Evolutionary conservation across 2,797 vertebrate species (phyloP), one percentile per base, ranked within the genome.

Genomic region (Brachyrhaphis roseni): DNA sequence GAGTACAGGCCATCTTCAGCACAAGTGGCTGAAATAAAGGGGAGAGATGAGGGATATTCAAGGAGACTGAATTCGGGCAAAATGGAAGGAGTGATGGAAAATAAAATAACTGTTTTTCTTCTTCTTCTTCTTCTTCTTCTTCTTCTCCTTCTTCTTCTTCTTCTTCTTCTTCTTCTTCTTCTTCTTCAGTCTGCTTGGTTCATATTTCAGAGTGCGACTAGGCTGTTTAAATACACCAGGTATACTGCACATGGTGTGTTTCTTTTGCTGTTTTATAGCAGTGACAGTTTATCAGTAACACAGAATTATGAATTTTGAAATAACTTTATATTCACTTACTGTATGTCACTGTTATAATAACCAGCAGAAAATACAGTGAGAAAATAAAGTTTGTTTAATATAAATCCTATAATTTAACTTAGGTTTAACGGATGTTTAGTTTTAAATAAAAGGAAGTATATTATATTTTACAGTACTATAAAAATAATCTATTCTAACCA

Each of bases 1-100:
- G 92, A 94, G 92, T 91, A 82, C 81, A 84, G 91, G 77, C 83
- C 86, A 91, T 94, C 93, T 91, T 88, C 89, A 89, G 82, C 79
- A 92, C 84, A 89, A 94, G 93, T 91, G 92, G 84, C 76, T 87
- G 74, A 16, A 76, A 85, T 75, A 78, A 81, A 82, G 78, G 82
- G 70, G 74, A 36, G 46, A 75, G 76, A 59, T 49, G 76, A 75
- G 64, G 53, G 83, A 87, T 80, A 81, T 82, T 59, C 82, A 78
- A 84, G 53, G 77, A 0, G 5, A 82, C 88, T 86, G 82, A 88
- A 83, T 87, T 88, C 76, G 77, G 79, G 75, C 80, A 83, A 88
- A 88, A 89, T 87, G 82, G 77, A 57, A 72, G 81, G 77, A 81
- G 89, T 83, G 31, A 77, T 75, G 86, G 86, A 87, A 89, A 75